Evolutionary conservation across 2,888 invertebrate species (phyloP).

Genomic region (Rhorus exstirpatorius): DNA sequence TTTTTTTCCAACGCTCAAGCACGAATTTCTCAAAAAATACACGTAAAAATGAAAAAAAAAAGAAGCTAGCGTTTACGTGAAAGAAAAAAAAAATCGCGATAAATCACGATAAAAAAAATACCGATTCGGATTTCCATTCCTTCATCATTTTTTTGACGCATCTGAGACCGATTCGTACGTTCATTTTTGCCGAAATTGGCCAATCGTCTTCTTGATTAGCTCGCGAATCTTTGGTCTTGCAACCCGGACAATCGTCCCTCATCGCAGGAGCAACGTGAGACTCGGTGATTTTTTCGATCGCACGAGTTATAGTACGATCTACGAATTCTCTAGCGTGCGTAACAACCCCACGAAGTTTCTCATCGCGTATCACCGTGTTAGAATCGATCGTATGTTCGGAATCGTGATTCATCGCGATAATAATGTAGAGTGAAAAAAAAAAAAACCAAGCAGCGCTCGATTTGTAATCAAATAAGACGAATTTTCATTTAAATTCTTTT

Average conservation of each 20-base stretch:
- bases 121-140: slow-evolving; percentile 76
- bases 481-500: slow-evolving; percentile 53
- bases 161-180: slow-evolving; percentile 57
- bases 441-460: background rate
- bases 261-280: slow-evolving; percentile 2
- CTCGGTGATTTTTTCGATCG: slow-evolving; percentile 59
- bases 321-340: slow-evolving; percentile 55
- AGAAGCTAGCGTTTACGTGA: too few species aligned
- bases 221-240: slow-evolving; percentile 37
- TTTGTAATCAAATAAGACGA: slow-evolving; percentile 13
- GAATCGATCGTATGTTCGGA: background rate
- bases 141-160: slow-evolving; percentile 75
- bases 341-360: slow-evolving; percentile 8
- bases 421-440: background rate
- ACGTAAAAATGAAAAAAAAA: too few species aligned
- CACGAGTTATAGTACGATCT: slow-evolving; percentile 50
- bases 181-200: slow-evolving; percentile 72
- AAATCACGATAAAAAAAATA: too few species aligned
- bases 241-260: slow-evolving; percentile 34
- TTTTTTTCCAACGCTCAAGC: too few species aligned
- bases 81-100: too few species aligned
- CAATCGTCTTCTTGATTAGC: slow-evolving; percentile 65
- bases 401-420: slow-evolving; percentile 8
- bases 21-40: too few species aligned
- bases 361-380: background rate